Evolutionary conservation across 2,113 vertebrate species (phyloP).

Genomic region (Bujurquina vittata): DNA sequence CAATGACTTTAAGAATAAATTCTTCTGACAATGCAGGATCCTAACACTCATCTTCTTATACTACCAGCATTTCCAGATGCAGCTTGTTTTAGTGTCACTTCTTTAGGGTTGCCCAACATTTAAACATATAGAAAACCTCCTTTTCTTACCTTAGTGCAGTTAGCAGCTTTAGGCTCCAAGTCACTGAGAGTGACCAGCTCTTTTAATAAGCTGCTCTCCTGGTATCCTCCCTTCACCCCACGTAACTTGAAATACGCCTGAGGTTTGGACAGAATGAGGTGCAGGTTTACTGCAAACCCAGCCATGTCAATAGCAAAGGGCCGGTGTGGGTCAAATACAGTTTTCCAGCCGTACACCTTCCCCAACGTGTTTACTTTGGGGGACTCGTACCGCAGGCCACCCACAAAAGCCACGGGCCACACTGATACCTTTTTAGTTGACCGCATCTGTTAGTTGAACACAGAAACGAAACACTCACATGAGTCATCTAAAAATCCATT

Average conservation of each 20-base stretch:
- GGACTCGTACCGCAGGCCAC: constrained; percentile 86
- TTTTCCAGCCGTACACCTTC: constrained; percentile 89
- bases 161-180: constrained; percentile 88
- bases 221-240: constrained; percentile 88
- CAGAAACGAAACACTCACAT: neutral
- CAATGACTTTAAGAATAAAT: constrained; percentile 17
- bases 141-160: constrained; percentile 87
- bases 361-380: constrained; percentile 85
- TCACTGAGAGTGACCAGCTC: constrained; percentile 86
- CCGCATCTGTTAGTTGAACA: constrained; percentile 82
- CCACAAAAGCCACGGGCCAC: constrained; percentile 90
- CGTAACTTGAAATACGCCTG: constrained; percentile 88
- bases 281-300: constrained; percentile 88
- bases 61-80: neutral
- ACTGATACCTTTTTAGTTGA: constrained; percentile 86
- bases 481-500: neutral
- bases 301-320: constrained; percentile 92
- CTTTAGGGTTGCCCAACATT: neutral
- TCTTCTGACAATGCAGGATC: constrained; percentile 10
- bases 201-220: constrained; percentile 87
- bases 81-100: neutral
- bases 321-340: constrained; percentile 86
- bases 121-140: neutral
- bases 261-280: constrained; percentile 84
- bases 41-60: neutral